Percentiles rank a stretch among this genome's conserved stretches.
phyloP scores from a whole-genome alignment of 1,140 invertebrate genomes.

The Cydia strobilella region DNA sequence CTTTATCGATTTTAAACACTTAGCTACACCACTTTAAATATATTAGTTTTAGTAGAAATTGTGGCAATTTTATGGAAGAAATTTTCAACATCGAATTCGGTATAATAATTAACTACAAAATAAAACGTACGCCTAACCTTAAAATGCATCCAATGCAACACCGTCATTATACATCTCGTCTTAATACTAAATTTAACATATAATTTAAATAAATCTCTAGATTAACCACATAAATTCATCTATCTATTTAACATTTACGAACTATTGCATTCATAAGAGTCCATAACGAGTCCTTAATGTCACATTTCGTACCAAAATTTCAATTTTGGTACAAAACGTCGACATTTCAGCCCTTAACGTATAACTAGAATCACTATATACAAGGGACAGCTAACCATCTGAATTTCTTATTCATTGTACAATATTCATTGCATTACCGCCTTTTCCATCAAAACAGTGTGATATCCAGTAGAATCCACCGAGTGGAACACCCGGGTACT shows the following conservation, averaged over 20 bases:
- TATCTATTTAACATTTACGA: constrained; percentile 65
- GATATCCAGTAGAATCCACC: not conserved
- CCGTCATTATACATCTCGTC: constrained; percentile 46
- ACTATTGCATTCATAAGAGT: constrained; percentile 70
- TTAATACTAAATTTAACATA: constrained; percentile 61
- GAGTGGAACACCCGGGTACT: not conserved
- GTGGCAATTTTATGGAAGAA: constrained; percentile 70
- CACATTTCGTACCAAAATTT: not conserved
- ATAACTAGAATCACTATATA: constrained; percentile 22
- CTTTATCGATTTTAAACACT: constrained; percentile 39
- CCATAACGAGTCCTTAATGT: constrained; percentile 39
- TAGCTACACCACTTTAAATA: constrained; percentile 35
- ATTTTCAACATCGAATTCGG: constrained; percentile 69
- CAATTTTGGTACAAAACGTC: not conserved
- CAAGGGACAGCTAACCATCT: constrained; percentile 23
- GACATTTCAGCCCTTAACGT: constrained; percentile 11
- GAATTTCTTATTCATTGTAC: constrained; percentile 50
- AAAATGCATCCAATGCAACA: constrained; percentile 64
- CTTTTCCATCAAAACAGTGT: not conserved
- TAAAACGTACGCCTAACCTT: constrained; percentile 42
- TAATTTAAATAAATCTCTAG: constrained; percentile 63
- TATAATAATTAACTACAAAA: constrained; percentile 59
- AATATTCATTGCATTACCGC: constrained; percentile 51
- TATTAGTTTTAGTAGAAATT: constrained; percentile 52
- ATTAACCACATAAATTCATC: constrained; percentile 68